Percentiles rank a stretch among this genome's conserved stretches.
Evolutionary conservation across 35 echinoderm and acorn worm species (phyloP).

Genomic region (Anneissia japonica): DNA sequence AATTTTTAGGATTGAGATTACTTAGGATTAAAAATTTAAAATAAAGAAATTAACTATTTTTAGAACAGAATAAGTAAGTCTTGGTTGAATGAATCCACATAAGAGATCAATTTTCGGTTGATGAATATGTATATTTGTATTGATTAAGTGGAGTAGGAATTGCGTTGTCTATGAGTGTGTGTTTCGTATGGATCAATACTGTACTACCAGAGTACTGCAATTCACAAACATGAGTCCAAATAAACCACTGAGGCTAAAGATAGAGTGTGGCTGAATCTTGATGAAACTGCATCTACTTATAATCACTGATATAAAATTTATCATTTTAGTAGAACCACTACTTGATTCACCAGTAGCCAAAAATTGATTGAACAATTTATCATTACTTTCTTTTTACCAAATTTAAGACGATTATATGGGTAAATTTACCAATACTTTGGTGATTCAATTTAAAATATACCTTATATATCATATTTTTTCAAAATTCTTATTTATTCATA

Average conservation of each 20-base stretch:
- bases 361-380: too few species aligned
- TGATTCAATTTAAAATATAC: too few species aligned
- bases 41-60: neutral
- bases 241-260: neutral
- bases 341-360: neutral
- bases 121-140: neutral
- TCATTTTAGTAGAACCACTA: neutral
- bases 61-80: neutral
- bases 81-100: neutral
- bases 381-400: too few species aligned
- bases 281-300: neutral
- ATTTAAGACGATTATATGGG: too few species aligned
- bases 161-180: neutral
- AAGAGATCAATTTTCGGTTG: neutral
- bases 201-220: neutral
- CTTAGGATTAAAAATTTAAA: neutral
- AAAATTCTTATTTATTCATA: too few species aligned
- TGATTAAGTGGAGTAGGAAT: neutral
- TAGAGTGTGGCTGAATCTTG: neutral
- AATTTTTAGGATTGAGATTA: neutral
- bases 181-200: neutral
- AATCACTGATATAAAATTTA: neutral
- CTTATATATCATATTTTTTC: too few species aligned
- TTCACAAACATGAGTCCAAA: neutral
- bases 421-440: too few species aligned